Base-by-base conservation (phyloP, 2,888 invertebrate genomes). In the Biston stratarius region DNA sequence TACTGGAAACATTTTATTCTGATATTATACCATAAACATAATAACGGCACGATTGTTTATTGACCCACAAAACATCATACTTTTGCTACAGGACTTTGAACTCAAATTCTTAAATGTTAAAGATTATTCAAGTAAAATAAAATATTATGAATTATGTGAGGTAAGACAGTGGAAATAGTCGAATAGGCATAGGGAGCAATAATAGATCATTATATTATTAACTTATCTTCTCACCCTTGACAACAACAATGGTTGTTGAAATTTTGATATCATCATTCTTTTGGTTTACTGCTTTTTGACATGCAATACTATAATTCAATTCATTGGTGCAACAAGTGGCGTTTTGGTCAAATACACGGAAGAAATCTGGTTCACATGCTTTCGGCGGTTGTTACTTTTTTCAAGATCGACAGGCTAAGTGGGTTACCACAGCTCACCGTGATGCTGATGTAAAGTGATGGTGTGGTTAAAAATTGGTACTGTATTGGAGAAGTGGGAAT, bases 151-250 rank as follows among this genome's bases (percentile, higher is more conserved):
- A 81, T 81, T 82, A 80, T 83, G 75, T 75, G 72, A 77, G 73
- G 75, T 80, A 82, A 84, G 77, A 82, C 78, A 80, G 78, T 80
- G 79, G 83, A 81, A 87, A 88, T 86, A 88, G 84, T 78, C 83
- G 83, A 89, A 84, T 86, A 88, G 83, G 81, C 85, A 83, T 83
- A 84, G 84, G 84, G 84, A 85, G 83, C 83, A 85, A 88, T 90
- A 90, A 91, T 92, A 90, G 87, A 84, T 92, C 91, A 94, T 94
- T 93, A 94, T 88, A 92, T 90, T 91, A 93, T 94, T 94, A 94
- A 91, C 87, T 87, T 89, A 91, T 87, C 92, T 92, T 91, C 92
- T 93, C 93, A 94, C 92, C 93, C 93, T 91, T 93, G 93, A 94
- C 93, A 90, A 83, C 77, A 92, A 93, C 93, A 93, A 93, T 91